phyloP scores from a whole-genome alignment of 2,113 vertebrate genomes.

The Bujurquina vittata region DNA sequence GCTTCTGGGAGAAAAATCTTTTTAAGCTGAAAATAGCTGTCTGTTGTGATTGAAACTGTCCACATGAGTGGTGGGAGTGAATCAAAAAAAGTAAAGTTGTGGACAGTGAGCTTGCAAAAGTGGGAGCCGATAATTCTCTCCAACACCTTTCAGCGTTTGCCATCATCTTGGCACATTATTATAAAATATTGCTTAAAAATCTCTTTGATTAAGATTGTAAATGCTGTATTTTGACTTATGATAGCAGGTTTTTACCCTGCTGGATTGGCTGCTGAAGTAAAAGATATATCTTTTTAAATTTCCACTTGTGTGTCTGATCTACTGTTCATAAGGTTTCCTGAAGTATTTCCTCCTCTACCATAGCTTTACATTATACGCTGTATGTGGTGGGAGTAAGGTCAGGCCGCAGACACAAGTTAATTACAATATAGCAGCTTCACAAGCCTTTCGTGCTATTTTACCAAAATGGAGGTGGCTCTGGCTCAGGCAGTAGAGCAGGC shows the following conservation, averaged over 20 bases:
- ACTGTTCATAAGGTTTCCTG: constrained; percentile 16
- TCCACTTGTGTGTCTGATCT: constrained; percentile 10
- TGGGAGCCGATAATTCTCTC: neutral
- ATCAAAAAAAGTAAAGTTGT: neutral
- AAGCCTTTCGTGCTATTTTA: constrained; percentile 26
- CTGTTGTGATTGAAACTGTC: neutral
- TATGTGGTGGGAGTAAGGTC: constrained; percentile 49
- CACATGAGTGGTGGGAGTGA: neutral
- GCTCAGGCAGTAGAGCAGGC: no score
- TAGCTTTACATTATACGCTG: neutral
- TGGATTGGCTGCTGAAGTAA: neutral
- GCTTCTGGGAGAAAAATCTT: neutral
- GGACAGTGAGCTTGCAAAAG: neutral
- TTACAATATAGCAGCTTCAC: constrained; percentile 41
- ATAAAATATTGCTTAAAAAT: no score
- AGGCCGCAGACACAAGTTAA: constrained; percentile 58
- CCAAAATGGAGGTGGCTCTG: neutral
- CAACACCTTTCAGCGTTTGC: neutral
- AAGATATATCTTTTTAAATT: neutral
- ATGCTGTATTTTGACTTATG: no score
- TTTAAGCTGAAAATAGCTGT: neutral
- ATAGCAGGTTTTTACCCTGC: no score
- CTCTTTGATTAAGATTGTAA: no score
- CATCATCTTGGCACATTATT: no score
- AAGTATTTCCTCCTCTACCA: constrained; percentile 13